phyloP scores from a whole-genome alignment of 37 sponge, comb jelly and placozoan genomes.

The Tethya wilhelma region DNA sequence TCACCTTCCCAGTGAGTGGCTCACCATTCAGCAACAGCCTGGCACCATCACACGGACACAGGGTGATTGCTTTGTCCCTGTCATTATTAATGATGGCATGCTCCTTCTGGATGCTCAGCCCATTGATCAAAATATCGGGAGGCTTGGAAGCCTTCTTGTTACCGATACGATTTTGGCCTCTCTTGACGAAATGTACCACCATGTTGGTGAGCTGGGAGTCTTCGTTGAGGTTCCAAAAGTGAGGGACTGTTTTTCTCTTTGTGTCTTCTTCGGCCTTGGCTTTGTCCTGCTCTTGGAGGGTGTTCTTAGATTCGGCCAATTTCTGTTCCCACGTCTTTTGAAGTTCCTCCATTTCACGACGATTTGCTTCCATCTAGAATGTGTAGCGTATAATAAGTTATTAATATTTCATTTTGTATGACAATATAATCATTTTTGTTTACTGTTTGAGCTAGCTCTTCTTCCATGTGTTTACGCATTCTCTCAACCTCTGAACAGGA shows the following conservation, averaged over 20 bases:
- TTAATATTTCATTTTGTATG: neutral
- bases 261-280: slow-evolving; percentile 32
- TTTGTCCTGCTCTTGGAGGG: slow-evolving; percentile 39
- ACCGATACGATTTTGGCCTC: slow-evolving; percentile 1
- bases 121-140: slow-evolving; percentile 56
- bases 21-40: slow-evolving; percentile 70
- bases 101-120: slow-evolving; percentile 65
- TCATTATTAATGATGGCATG: slow-evolving; percentile 60
- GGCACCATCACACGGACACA: slow-evolving; percentile 38
- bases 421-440: neutral
- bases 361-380: slow-evolving; percentile 44
- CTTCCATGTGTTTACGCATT: slow-evolving; percentile 62
- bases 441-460: slow-evolving; percentile 52
- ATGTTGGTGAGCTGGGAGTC: slow-evolving; percentile 80
- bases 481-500: slow-evolving; percentile 33
- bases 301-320: slow-evolving; percentile 40
- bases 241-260: slow-evolving; percentile 55
- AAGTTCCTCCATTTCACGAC: slow-evolving; percentile 66
- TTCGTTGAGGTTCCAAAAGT: slow-evolving; percentile 84
- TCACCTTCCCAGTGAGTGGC: slow-evolving; percentile 8
- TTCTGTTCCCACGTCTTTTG: slow-evolving; percentile 63
- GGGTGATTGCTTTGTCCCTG: slow-evolving; percentile 1
- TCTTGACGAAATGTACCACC: slow-evolving; percentile 50
- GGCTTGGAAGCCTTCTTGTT: slow-evolving; percentile 22
- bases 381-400: neutral